Conservation (phyloP, 2,113 vertebrate species). For the Otolemur garnettii region DNA sequence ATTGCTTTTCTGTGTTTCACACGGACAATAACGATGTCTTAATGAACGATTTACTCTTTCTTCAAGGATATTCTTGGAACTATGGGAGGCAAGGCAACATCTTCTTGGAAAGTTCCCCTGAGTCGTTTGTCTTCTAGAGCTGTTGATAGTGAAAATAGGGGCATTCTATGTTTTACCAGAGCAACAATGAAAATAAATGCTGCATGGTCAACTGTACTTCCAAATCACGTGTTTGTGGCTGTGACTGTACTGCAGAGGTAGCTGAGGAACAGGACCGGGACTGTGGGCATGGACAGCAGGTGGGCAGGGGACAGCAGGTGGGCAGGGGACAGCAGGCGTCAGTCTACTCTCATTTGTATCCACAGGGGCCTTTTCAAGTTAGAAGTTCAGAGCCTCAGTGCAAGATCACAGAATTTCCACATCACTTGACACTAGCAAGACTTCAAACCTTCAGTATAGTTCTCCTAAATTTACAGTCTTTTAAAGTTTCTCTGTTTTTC, state of each 20-base stretch:
- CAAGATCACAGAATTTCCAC: conserved; percentile 15
- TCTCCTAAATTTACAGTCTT: conserved; percentile 14
- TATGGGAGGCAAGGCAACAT: background rate
- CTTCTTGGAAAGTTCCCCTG: conserved; percentile 9
- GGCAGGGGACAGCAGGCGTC: background rate
- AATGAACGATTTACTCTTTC: conserved; percentile 42
- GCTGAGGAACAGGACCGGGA: background rate
- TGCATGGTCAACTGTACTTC: background rate
- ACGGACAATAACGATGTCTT: background rate
- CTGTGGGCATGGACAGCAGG: background rate
- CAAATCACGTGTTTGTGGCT: background rate
- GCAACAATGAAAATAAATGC: conserved; percentile 12
- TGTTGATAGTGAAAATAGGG: background rate
- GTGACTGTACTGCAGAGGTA: background rate
- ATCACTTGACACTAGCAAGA: background rate
- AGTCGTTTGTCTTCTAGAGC: conserved; percentile 13
- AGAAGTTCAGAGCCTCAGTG: background rate
- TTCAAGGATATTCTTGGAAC: conserved; percentile 60
- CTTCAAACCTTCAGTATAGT: conserved; percentile 28
- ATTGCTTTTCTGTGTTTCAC: background rate
- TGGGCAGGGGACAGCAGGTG: background rate
- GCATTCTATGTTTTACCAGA: background rate
- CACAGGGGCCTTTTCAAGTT: background rate
- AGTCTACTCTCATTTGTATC: background rate
- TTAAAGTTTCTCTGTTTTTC: conserved; percentile 56